Evolutionary conservation across 2,113 vertebrate species (phyloP).

Genomic region (Eleginops maclovinus): DNA sequence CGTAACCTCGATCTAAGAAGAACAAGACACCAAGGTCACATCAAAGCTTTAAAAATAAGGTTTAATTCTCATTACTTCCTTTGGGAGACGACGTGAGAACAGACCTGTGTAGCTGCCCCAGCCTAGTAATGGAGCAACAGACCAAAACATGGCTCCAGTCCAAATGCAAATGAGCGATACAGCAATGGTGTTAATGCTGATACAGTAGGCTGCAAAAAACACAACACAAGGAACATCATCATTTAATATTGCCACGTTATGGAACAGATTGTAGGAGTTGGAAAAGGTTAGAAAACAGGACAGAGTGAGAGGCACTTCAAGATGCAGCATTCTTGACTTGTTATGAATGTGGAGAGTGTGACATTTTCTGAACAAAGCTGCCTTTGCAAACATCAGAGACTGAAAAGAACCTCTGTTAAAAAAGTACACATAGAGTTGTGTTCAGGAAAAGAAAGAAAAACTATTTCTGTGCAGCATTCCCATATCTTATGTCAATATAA

Average conservation of each 20-base stretch:
- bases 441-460: slow-evolving; percentile 37
- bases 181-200: slow-evolving; percentile 84
- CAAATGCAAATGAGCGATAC: slow-evolving; percentile 87
- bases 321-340: slow-evolving; percentile 65
- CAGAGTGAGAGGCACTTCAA: slow-evolving; percentile 54
- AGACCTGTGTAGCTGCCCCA: slow-evolving; percentile 94
- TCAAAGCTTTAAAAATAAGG: neutral
- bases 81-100: neutral
- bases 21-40: slow-evolving; percentile 4
- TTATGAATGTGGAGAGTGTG: slow-evolving; percentile 74
- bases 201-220: slow-evolving; percentile 83
- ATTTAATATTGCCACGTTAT: neutral
- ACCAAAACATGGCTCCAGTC: slow-evolving; percentile 90
- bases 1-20: slow-evolving; percentile 85
- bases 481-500: slow-evolving; percentile 29
- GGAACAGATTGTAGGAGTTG: slow-evolving; percentile 33
- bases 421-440: slow-evolving; percentile 50
- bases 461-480: slow-evolving; percentile 5
- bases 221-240: slow-evolving; percentile 27
- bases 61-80: neutral
- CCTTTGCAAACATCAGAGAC: slow-evolving; percentile 57
- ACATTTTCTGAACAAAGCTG: slow-evolving; percentile 77
- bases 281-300: slow-evolving; percentile 47
- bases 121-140: slow-evolving; percentile 87
- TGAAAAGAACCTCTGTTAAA: slow-evolving; percentile 70